phyloP scores from a whole-genome alignment of 2,113 vertebrate species.

The Spea bombifrons region DNA sequence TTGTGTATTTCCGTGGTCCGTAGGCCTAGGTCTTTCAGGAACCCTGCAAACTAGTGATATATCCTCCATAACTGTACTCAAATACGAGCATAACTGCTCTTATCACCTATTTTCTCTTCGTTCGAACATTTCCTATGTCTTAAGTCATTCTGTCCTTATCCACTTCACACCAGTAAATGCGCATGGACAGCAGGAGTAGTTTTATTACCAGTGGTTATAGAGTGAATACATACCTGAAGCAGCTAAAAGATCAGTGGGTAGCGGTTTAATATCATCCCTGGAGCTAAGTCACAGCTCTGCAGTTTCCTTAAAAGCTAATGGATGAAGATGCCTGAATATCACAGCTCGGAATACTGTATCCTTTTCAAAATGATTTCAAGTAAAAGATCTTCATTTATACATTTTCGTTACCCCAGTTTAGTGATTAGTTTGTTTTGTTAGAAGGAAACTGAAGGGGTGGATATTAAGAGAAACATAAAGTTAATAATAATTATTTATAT shows the following conservation, averaged over 20 bases:
- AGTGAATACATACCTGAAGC: neutral
- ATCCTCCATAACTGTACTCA: too few relatives aligned
- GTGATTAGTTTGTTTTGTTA: too few relatives aligned
- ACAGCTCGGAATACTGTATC: neutral
- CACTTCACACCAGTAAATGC: neutral
- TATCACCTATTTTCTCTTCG: neutral
- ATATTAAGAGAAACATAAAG: too few relatives aligned
- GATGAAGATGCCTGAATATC: neutral
- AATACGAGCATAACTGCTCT: neutral
- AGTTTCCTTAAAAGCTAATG: neutral
- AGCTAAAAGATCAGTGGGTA: neutral
- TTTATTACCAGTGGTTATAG: neutral
- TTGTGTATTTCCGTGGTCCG: too few relatives aligned
- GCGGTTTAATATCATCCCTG: neutral
- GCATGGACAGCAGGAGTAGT: neutral
- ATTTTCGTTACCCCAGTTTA: too few relatives aligned
- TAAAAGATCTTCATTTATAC: neutral
- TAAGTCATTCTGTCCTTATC: neutral
- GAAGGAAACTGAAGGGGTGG: too few relatives aligned
- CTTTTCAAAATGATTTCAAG: neutral
- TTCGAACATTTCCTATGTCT: neutral
- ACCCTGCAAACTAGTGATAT: too few relatives aligned
- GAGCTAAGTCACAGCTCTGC: neutral
- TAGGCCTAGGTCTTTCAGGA: too few relatives aligned
- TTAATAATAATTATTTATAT: too few relatives aligned